Evolutionary conservation across 1,140 invertebrate species (phyloP).

Genomic region (Trichogramma pretiosum): DNA sequence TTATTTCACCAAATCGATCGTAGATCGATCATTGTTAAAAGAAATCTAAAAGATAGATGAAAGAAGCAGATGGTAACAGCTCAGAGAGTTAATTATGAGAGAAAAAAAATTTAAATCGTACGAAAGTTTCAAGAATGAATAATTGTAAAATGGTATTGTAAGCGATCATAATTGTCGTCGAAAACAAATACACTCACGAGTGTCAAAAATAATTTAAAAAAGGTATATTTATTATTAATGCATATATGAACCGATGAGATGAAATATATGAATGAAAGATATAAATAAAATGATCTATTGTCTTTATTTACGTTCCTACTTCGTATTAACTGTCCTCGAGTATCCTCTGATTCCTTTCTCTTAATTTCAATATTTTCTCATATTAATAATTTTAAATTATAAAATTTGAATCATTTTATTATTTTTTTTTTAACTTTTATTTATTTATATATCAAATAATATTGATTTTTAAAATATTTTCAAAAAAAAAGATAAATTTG

Average conservation of each 20-base stretch:
- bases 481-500: too few species aligned
- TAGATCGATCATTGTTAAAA: constrained; percentile 13
- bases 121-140: too few species aligned
- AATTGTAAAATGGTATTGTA: constrained; percentile 12
- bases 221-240: constrained; percentile 38
- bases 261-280: constrained; percentile 30
- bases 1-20: constrained; percentile 9
- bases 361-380: neutral
- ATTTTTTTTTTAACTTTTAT: neutral
- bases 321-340: neutral
- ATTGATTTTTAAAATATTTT: too few species aligned
- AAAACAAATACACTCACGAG: neutral
- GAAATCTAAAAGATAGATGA: too few species aligned
- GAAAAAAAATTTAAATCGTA: constrained; percentile 1
- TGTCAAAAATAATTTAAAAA: constrained; percentile 23
- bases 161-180: constrained; percentile 4
- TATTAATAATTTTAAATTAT: too few species aligned
- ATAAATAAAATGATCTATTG: constrained; percentile 34
- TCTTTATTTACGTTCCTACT: constrained; percentile 34
- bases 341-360: neutral
- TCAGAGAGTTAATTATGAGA: constrained; percentile 1
- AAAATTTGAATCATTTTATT: too few species aligned
- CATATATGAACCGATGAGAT: constrained; percentile 32
- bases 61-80: neutral
- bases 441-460: neutral